These are phyloP conservation scores for Garra rufa DNA, from an alignment of 2,113 vertebrate species.

Conservation along the genomic window DNA sequence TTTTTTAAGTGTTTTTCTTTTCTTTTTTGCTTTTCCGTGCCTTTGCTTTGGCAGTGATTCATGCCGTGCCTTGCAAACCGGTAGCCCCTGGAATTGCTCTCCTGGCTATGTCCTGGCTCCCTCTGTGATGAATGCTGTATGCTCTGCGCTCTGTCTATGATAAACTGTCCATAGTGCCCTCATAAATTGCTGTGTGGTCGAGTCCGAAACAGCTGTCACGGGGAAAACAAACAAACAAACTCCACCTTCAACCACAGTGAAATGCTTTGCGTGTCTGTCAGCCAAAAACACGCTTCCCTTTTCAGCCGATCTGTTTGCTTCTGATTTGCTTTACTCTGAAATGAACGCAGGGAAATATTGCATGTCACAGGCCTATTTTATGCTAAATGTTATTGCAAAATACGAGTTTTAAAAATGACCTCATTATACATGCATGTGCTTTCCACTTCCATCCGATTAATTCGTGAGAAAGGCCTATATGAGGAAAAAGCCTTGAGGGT, in stretches of 20 bases:
- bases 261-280: slow-evolving; percentile 25
- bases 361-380: background rate
- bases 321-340: background rate
- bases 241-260: slow-evolving; percentile 20
- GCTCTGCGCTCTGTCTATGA: slow-evolving; percentile 45
- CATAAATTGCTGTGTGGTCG: slow-evolving; percentile 52
- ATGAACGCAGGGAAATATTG: slow-evolving; percentile 21
- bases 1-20: slow-evolving; percentile 19
- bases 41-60: slow-evolving; percentile 53
- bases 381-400: slow-evolving; percentile 26
- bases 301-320: slow-evolving; percentile 40
- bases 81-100: slow-evolving; percentile 47
- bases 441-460: slow-evolving; percentile 31
- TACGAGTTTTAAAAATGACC: slow-evolving; percentile 26
- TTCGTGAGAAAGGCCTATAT: slow-evolving; percentile 25
- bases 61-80: slow-evolving; percentile 34
- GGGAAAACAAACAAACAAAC: slow-evolving; percentile 45
- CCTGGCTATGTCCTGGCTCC: slow-evolving; percentile 30
- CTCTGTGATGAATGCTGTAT: slow-evolving; percentile 49
- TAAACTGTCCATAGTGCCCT: slow-evolving; percentile 46
- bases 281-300: slow-evolving; percentile 44
- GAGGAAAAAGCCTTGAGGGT: slow-evolving; percentile 34
- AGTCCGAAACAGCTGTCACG: slow-evolving; percentile 43
- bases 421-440: slow-evolving; percentile 20
- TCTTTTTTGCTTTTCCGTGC: background rate